Evolutionary conservation across 2,113 vertebrate genomes (phyloP).

Genomic region (Thamnophis sirtalis): DNA sequence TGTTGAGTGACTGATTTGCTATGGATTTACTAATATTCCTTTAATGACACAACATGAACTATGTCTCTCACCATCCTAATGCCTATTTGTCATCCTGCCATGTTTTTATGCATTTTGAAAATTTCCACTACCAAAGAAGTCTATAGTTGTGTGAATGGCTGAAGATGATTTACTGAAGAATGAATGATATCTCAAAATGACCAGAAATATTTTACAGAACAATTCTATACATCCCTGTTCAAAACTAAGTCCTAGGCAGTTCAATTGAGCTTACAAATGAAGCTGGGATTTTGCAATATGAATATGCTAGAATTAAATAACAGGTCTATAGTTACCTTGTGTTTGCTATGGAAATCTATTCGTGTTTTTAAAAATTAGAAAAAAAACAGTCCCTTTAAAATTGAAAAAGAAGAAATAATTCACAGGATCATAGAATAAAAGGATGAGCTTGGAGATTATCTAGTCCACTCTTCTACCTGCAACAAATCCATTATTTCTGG

Average conservation of each 20-base stretch:
- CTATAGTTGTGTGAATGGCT: background rate
- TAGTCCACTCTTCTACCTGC: background rate
- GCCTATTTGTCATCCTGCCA: background rate
- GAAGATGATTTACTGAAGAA: background rate
- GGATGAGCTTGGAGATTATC: background rate
- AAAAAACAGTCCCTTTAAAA: conserved; percentile 2
- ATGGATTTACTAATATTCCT: no score
- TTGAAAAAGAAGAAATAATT: no score
- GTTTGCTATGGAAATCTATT: background rate
- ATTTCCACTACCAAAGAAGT: background rate
- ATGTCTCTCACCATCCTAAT: background rate
- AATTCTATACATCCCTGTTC: background rate
- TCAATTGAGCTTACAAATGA: background rate
- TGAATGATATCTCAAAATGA: background rate
- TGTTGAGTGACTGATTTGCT: background rate
- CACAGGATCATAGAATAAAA: no score
- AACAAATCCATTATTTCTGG: background rate
- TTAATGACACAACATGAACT: background rate
- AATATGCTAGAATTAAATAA: background rate
- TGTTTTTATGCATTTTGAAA: background rate
- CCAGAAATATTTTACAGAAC: background rate
- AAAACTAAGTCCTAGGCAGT: background rate
- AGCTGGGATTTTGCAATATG: background rate
- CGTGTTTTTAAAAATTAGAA: no score
- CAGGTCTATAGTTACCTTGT: background rate